Evolutionary conservation across 1,140 invertebrate genomes (phyloP).

Genomic region (Orius laevigatus): DNA sequence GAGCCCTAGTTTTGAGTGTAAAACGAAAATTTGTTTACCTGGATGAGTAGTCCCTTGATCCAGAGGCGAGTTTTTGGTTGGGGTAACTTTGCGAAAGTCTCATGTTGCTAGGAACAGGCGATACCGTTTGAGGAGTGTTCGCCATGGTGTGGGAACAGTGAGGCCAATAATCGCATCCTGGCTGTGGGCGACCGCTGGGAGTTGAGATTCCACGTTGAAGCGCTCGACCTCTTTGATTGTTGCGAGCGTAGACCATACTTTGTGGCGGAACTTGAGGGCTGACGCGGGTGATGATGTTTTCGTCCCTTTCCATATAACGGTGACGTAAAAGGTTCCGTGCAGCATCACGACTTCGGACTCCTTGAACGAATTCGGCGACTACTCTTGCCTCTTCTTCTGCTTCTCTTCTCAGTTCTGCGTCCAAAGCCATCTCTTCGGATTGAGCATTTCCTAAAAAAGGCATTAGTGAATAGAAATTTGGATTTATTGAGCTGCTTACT

Average conservation of each 20-base stretch:
- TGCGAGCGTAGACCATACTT: conserved; percentile 7
- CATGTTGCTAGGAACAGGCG: conserved; percentile 25
- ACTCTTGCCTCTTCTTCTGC: conserved; percentile 28
- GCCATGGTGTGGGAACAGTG: conserved; percentile 34
- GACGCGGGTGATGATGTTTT: conserved; percentile 17
- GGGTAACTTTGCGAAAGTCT: conserved; percentile 39
- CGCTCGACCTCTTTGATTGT: conserved; percentile 2
- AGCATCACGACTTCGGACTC: conserved; percentile 32
- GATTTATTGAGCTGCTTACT: conserved; percentile 5
- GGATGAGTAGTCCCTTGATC: conserved; percentile 3
- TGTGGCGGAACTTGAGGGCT: conserved; percentile 22
- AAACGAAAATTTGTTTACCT: neutral
- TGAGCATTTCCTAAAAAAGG: conserved; percentile 27
- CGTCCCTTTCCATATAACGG: conserved; percentile 29
- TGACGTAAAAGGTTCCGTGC: conserved; percentile 31
- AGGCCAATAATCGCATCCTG: conserved; percentile 39
- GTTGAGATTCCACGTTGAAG: conserved; percentile 10
- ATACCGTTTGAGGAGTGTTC: conserved; percentile 5
- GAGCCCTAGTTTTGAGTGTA: too few species aligned
- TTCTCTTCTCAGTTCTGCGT: conserved; percentile 33
- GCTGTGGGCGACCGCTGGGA: conserved; percentile 27
- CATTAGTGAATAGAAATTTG: neutral
- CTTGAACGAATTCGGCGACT: conserved; percentile 37
- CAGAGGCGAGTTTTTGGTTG: conserved; percentile 16
- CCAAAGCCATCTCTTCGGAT: conserved; percentile 26